phyloP scores from a whole-genome alignment of 1,140 invertebrate species.

The Drosophila lacertosa region DNA sequence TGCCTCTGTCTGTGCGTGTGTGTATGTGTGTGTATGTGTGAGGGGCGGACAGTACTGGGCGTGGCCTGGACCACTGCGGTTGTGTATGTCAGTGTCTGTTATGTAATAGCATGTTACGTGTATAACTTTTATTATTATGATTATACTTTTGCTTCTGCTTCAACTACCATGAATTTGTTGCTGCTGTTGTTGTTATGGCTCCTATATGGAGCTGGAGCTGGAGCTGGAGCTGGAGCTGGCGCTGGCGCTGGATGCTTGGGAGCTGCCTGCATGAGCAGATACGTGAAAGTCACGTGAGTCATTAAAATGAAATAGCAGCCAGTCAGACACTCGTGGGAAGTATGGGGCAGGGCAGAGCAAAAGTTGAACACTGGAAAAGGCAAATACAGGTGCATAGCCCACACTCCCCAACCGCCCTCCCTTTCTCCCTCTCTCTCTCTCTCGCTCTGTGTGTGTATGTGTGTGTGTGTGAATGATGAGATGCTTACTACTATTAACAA shows the following conservation, averaged over 20 bases:
- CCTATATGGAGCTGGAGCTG: slow-evolving; percentile 20
- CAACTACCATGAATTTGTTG: slow-evolving; percentile 38
- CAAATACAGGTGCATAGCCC: slow-evolving; percentile 53
- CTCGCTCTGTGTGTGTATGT: slow-evolving; percentile 8
- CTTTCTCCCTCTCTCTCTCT: neutral
- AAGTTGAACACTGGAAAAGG: slow-evolving; percentile 45
- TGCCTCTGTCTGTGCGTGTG: slow-evolving; percentile 2
- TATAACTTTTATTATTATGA: slow-evolving; percentile 82
- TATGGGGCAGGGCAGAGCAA: neutral
- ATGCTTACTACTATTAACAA: slow-evolving; percentile 66
- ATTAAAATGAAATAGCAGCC: slow-evolving; percentile 80
- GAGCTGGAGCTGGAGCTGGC: slow-evolving; percentile 18
- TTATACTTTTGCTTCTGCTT: slow-evolving; percentile 64
- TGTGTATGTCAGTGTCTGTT: slow-evolving; percentile 56
- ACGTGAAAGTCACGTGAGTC: slow-evolving; percentile 81
- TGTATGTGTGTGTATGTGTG: slow-evolving; percentile 3
- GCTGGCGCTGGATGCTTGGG: slow-evolving; percentile 19
- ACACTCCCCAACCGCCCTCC: neutral
- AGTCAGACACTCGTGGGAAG: slow-evolving; percentile 14
- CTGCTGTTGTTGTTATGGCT: slow-evolving; percentile 13
- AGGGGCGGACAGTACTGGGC: slow-evolving; percentile 14
- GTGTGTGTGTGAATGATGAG: slow-evolving; percentile 50
- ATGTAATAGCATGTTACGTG: slow-evolving; percentile 80
- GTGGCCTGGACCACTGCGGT: slow-evolving; percentile 2
- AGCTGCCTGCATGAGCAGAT: slow-evolving; percentile 52